Evolutionary conservation across 2,888 invertebrate species (phyloP).

Genomic region (Steinernema scapterisci): DNA sequence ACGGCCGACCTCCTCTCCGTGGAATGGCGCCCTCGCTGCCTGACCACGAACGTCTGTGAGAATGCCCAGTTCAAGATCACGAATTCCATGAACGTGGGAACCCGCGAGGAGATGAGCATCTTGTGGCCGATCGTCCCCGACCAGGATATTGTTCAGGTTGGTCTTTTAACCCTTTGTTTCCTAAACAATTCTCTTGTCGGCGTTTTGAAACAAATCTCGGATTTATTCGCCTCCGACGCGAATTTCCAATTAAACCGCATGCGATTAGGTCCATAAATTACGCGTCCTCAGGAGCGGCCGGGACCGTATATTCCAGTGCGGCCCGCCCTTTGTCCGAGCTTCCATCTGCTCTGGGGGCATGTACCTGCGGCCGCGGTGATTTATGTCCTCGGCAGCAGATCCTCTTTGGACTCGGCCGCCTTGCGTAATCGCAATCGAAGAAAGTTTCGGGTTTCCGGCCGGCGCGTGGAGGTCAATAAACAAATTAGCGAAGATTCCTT

Average conservation of each 20-base stretch:
- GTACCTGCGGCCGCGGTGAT: conserved; percentile 13
- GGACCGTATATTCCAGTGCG: conserved; percentile 12
- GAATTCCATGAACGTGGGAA: conserved; percentile 40
- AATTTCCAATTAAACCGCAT: background rate
- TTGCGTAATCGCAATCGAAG: conserved; percentile 16
- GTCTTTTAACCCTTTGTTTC: background rate
- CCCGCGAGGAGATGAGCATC: conserved; percentile 23
- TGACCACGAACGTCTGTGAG: conserved; percentile 59
- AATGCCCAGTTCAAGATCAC: conserved; percentile 57
- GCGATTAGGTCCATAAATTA: background rate
- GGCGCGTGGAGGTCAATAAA: conserved; percentile 25
- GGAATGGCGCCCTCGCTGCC: conserved; percentile 59
- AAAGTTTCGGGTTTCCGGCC: conserved; percentile 23
- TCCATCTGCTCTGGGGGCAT: conserved; percentile 21
- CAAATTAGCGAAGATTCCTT: conserved; percentile 13
- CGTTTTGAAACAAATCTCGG: background rate
- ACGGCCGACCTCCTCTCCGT: conserved; percentile 56
- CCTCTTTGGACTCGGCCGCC: conserved; percentile 8
- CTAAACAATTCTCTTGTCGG: background rate
- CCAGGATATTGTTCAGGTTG: conserved; percentile 18
- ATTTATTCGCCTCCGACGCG: conserved; percentile 11
- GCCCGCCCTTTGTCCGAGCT: conserved; percentile 19
- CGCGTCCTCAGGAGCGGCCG: background rate
- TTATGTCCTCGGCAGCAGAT: conserved; percentile 15
- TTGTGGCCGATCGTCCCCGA: conserved; percentile 18